Base-by-base conservation (phyloP, 2,113 vertebrate genomes). In the Chaenogobius annularis region DNA sequence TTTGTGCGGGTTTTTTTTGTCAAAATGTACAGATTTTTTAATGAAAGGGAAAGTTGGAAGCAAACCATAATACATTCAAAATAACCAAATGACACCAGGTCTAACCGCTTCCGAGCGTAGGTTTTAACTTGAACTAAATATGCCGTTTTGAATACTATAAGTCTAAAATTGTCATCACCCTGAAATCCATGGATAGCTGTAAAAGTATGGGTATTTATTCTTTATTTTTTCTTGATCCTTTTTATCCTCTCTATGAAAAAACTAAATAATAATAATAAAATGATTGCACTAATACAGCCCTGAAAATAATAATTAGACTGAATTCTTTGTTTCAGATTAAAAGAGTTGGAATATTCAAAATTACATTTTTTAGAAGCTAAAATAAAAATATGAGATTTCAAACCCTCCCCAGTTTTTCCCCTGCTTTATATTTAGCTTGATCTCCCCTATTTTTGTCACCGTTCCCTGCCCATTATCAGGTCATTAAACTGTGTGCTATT, bases 401-500 rank as follows among this genome's bases (percentile, higher is more conserved):
- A 43, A 13, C 44, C 12, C 14, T 67, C 43, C 2, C 15, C 46
- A 20, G 19, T 17, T 23, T 5, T 71, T 63, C 15, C 54, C 31
- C 17, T 20, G 22, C 10, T 40, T 63, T 40, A 63, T 40, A 75
- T 40, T 43, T 17, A 1, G 35, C 14, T 40, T 62, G 20, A 71
- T 69, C 54, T 75, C 68, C 64, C 31, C 13, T 14, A 52, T 56
- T 75, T 72, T 74, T 70, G 69, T 74, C 70, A 46, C 44, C 40
- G 50, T 78, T 70, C 58, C 52, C 68, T 48, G 69, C 55, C 62
- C 75, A 79, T 77, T 77, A 65, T 48, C 11, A 63, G 26, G 70
- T 83, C 80, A 86, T 90, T 85, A 88, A 73, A 70, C 77, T 26
- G 13, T 15, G 62, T 26, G 22, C 56, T 73, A 14, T 70, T 70